These are phyloP conservation scores for Lasioglossum malachurum DNA, from an alignment of 2,888 invertebrate genomes.

Conservation along the genomic window DNA sequence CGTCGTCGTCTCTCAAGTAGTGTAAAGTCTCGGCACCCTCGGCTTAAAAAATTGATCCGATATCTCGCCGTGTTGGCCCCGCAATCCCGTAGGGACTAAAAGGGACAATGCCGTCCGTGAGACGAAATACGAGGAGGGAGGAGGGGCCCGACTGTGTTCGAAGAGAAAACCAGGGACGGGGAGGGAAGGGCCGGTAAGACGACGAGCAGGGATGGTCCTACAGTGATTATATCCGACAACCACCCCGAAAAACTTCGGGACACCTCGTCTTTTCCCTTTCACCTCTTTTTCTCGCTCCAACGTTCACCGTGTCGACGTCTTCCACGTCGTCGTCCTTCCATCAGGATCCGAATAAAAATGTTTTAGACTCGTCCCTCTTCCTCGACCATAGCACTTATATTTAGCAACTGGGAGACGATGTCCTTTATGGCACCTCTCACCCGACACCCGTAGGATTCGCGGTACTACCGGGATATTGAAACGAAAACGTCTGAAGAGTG, in stretches of 20 bases:
- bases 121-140: slow-evolving; percentile 74
- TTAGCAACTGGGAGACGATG: slow-evolving; percentile 78
- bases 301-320: slow-evolving; percentile 56
- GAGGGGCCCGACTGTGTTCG: slow-evolving; percentile 36
- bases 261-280: slow-evolving; percentile 65
- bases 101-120: slow-evolving; percentile 82
- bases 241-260: slow-evolving; percentile 76
- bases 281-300: slow-evolving; percentile 32
- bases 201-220: slow-evolving; percentile 65
- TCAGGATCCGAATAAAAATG: slow-evolving; percentile 78
- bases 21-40: slow-evolving; percentile 84
- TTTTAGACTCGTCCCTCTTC: slow-evolving; percentile 76
- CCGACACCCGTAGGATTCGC: slow-evolving; percentile 46
- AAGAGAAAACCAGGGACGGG: slow-evolving; percentile 56
- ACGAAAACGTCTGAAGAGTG: slow-evolving; percentile 65
- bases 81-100: slow-evolving; percentile 81
- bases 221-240: slow-evolving; percentile 83
- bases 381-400: slow-evolving; percentile 79
- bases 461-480: slow-evolving; percentile 73
- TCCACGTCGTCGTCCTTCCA: slow-evolving; percentile 60
- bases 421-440: slow-evolving; percentile 73
- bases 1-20: slow-evolving; percentile 79
- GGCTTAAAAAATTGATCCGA: slow-evolving; percentile 85
- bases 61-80: slow-evolving; percentile 84
- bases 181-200: slow-evolving; percentile 55